Percentiles rank a stretch among this genome's conserved stretches.
These are phyloP conservation scores for Pempheris klunzingeri DNA, from an alignment of 2,797 vertebrate genomes.

Conservation along the genomic window DNA sequence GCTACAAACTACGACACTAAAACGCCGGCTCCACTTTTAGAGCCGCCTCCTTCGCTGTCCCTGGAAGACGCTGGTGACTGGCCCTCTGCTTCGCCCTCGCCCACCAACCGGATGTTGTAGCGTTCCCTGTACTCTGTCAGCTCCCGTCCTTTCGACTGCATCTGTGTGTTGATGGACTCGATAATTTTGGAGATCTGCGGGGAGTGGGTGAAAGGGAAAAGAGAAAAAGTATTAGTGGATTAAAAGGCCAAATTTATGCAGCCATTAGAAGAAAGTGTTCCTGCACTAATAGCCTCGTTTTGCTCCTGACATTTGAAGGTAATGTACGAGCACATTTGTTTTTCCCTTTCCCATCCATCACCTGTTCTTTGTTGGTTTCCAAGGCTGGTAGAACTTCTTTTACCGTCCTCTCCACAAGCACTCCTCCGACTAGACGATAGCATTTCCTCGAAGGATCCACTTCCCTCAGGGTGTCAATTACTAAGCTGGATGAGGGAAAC, in stretches of 20 bases:
- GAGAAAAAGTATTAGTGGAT: neutral
- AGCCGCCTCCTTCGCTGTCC: conserved; percentile 83
- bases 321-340: neutral
- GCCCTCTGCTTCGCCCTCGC: conserved; percentile 87
- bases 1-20: conserved; percentile 88
- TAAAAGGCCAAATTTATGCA: neutral
- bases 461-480: conserved; percentile 93
- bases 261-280: neutral
- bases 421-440: conserved; percentile 94
- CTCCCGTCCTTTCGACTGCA: conserved; percentile 93
- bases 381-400: conserved; percentile 95
- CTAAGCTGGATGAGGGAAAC: conserved; percentile 80
- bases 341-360: conserved; percentile 48
- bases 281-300: neutral
- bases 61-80: conserved; percentile 78
- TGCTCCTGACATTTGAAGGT: neutral
- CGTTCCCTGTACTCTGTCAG: conserved; percentile 95
- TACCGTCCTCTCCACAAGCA: conserved; percentile 94
- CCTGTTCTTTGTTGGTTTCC: conserved; percentile 94
- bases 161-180: conserved; percentile 89
- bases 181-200: conserved; percentile 91
- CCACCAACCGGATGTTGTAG: conserved; percentile 95
- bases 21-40: conserved; percentile 90
- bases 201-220: too few relatives aligned
- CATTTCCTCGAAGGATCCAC: conserved; percentile 93